Base-by-base conservation (phyloP, 2,797 vertebrate species). In the Diglossa cyanea region DNA sequence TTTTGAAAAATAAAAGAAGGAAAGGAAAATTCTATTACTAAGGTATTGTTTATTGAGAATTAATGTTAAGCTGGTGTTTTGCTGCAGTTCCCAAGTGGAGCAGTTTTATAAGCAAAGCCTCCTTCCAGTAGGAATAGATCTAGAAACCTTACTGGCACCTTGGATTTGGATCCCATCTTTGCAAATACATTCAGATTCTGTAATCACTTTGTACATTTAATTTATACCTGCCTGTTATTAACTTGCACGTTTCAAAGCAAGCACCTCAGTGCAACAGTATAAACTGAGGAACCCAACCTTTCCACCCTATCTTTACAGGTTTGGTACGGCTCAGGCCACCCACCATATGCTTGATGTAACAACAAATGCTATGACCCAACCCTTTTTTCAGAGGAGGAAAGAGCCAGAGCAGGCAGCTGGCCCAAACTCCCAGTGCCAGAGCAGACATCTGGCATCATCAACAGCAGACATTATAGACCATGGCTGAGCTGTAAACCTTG, bases 21-120 rank as follows among this genome's bases (percentile, higher is more conserved):
- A 67, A 76, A 66, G 17, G 0, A 83, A 75, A 88, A 53, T 16
- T 68, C 51, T 42, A 19, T 83, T 42, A 48, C 13, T 19, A 55
- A 91, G 11, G 24, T 66, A 39, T 44, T 53, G 17, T 53, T 94
- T 78, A 17, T n/a, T 51, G 45, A 76, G 21, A 72, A 73, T 45
- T 73, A 75, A 68, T 26, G 53, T 31, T 66, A 78, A 82, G 19
- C 16, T 47, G 48, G 17, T 66, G 10, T 39, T 82, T 75, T 8
- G 10, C 66, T 90, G 51, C 37, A 50, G 12, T 55, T 66, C 44
- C 42, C 0, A 1, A 68, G 28, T n/a, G 25, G 17, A 53, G 44
- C 30, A 60, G 31, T 93, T 83, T 65, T 50, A 31, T 26, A 77
- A 70, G 31, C 51, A 93, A 93, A 94, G 60, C 16, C 48, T 79